These are phyloP conservation scores for Anneissia japonica DNA, from an alignment of 35 echinoderm and acorn worm genomes.

Conservation along the genomic window DNA sequence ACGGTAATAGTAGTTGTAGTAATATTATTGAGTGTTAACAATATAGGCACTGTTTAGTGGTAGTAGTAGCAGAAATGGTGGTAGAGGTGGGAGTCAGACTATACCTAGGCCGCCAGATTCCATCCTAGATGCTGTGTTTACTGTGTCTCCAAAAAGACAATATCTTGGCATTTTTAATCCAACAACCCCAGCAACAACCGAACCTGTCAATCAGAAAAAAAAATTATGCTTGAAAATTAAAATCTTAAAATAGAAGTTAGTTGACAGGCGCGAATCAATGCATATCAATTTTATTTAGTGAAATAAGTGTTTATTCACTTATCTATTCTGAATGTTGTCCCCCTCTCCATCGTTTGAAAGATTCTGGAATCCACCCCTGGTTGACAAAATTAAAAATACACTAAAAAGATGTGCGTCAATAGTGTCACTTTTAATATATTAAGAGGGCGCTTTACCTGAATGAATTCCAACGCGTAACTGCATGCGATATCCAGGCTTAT, in stretches of 20 bases:
- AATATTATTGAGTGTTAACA: not conserved
- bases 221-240: not conserved
- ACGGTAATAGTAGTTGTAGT: not conserved
- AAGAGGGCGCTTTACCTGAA: conserved; percentile 19
- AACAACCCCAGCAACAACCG: conserved; percentile 10
- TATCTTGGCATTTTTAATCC: conserved; percentile 19
- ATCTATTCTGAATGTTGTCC: too few relatives aligned
- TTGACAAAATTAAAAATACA: not conserved
- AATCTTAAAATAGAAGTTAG: not conserved
- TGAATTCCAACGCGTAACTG: conserved; percentile 64
- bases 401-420: not conserved
- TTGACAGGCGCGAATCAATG: too few relatives aligned
- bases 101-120: conserved; percentile 5
- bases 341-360: too few relatives aligned
- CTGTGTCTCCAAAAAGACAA: conserved; percentile 22
- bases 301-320: too few relatives aligned
- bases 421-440: not conserved
- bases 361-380: not conserved
- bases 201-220: not conserved
- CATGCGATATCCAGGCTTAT: conserved; percentile 26
- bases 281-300: too few relatives aligned
- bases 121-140: conserved; percentile 20
- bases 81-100: not conserved
- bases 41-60: not conserved
- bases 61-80: not conserved